phyloP scores from a whole-genome alignment of 2,797 vertebrate genomes.

The Anisognathus igniventris region DNA sequence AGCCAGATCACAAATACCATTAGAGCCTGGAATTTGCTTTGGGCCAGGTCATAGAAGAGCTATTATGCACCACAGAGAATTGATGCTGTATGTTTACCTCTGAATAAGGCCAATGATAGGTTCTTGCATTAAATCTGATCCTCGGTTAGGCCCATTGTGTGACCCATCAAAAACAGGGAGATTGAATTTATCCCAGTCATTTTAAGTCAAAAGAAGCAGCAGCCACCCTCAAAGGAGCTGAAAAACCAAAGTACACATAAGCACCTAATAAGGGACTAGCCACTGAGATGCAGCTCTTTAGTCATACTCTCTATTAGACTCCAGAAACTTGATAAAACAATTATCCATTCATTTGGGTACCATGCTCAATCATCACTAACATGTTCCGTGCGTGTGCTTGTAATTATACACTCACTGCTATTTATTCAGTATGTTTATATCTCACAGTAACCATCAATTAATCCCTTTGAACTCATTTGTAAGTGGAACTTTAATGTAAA shows the following conservation, averaged over 20 bases:
- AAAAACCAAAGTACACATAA: neutral
- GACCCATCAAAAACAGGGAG: neutral
- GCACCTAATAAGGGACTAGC: neutral
- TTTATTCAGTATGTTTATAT: neutral
- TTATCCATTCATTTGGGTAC: neutral
- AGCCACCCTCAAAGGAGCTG: neutral
- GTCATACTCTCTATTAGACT: neutral
- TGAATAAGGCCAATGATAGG: neutral
- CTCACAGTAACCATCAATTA: neutral
- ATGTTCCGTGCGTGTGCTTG: neutral
- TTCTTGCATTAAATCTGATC: neutral
- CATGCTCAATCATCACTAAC: neutral
- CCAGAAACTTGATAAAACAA: neutral
- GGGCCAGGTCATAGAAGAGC: neutral
- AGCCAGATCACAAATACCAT: neutral
- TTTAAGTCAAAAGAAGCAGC: neutral
- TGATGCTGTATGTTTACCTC: neutral
- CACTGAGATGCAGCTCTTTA: neutral
- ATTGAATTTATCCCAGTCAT: neutral
- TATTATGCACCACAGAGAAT: neutral
- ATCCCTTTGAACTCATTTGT: neutral
- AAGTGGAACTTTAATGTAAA: neutral
- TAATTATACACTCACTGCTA: neutral
- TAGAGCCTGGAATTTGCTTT: neutral
- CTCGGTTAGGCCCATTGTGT: accelerated